Conservation (phyloP, 2,888 invertebrate genomes). For the Limnephilus rhombicus region DNA sequence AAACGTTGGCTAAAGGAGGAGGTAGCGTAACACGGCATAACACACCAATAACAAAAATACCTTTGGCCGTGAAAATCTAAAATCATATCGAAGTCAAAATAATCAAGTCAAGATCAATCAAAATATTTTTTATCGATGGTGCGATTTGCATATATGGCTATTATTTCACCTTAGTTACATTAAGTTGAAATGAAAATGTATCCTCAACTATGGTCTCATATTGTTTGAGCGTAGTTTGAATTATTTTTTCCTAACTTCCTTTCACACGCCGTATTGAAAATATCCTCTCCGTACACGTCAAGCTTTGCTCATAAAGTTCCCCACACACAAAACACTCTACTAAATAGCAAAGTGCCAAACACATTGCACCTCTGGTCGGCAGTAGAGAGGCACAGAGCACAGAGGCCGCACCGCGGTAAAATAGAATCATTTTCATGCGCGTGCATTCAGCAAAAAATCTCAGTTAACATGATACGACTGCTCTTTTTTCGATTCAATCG, state of each 20-base stretch:
- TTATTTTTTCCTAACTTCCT: background rate
- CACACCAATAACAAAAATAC: no score
- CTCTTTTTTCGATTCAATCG: background rate
- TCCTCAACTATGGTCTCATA: no score
- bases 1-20: no score
- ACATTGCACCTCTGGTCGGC: background rate
- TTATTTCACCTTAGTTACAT: no score
- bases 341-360: background rate
- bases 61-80: no score
- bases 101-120: no score
- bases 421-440: background rate
- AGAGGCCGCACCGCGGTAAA: background rate
- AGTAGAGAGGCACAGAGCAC: background rate
- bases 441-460: background rate
- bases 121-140: no score
- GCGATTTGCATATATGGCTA: no score
- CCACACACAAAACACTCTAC: background rate
- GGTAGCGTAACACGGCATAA: no score
- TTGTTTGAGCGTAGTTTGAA: background rate
- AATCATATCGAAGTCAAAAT: no score
- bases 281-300: background rate
- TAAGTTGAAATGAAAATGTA: no score
- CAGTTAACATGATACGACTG: background rate
- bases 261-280: background rate
- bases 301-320: background rate